A percentile compares a stretch with the other conserved stretches of the same genome.
phyloP scores from a whole-genome alignment of 1,140 invertebrate species.

The Euwallacea similis region DNA sequence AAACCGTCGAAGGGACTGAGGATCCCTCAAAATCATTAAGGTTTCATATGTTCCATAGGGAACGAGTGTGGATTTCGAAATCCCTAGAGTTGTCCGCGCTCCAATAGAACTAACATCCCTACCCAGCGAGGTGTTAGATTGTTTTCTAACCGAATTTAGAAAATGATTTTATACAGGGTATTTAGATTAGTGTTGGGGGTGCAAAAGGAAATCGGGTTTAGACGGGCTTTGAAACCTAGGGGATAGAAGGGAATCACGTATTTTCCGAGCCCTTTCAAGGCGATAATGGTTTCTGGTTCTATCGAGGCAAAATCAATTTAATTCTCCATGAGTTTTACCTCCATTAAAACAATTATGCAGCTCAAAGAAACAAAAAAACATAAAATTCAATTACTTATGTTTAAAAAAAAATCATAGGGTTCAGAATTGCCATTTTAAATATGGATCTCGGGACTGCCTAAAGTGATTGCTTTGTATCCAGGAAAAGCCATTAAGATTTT shows the following conservation, averaged over 20 bases:
- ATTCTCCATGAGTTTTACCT: no score
- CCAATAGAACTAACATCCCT: conserved; percentile 9
- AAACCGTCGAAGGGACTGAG: conserved; percentile 9
- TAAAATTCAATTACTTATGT: no score
- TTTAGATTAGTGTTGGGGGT: background rate
- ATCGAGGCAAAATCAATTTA: no score
- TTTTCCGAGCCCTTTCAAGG: background rate
- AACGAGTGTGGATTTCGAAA: conserved; percentile 16
- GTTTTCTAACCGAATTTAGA: conserved; percentile 4
- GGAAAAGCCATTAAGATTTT: conserved; percentile 13
- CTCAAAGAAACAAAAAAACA: no score
- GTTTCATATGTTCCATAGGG: conserved; percentile 23
- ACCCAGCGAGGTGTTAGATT: conserved; percentile 12
- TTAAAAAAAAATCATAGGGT: no score
- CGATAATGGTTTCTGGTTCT: no score
- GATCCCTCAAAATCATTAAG: conserved; percentile 22
- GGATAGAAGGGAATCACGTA: background rate
- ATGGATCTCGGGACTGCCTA: background rate
- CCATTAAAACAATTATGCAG: no score
- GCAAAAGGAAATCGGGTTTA: background rate
- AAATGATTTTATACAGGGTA: background rate
- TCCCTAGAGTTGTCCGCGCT: conserved; percentile 13
- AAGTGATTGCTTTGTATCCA: conserved; percentile 9
- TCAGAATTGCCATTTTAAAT: background rate
- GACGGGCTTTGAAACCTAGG: background rate